These are phyloP conservation scores for Brachycybe producta DNA, from an alignment of 2,888 invertebrate species.

Conservation along the genomic window DNA sequence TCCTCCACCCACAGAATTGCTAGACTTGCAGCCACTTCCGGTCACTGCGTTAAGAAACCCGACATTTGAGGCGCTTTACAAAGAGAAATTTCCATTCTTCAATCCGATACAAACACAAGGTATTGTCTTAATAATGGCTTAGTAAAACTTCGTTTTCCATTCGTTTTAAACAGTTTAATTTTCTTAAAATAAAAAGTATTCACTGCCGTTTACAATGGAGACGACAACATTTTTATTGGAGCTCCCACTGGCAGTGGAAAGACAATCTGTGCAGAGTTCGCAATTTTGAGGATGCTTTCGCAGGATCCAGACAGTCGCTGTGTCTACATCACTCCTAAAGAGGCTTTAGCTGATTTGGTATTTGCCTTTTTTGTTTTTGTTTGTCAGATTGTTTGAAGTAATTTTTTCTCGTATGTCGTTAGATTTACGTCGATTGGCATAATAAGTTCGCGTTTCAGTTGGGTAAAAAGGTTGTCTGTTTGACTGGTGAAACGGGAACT, in stretches of 20 bases:
- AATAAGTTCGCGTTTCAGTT: constrained; percentile 57
- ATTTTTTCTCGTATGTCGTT: constrained; percentile 32
- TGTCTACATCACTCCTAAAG: constrained; percentile 87
- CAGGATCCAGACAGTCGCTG: constrained; percentile 56
- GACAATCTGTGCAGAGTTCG: constrained; percentile 91
- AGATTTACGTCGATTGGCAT: constrained; percentile 78
- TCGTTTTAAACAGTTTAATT: neutral
- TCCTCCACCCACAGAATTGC: constrained; percentile 88
- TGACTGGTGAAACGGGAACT: constrained; percentile 95
- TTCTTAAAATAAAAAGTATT: constrained; percentile 51
- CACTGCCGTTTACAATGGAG: constrained; percentile 94
- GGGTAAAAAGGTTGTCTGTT: constrained; percentile 62
- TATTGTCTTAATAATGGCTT: constrained; percentile 21
- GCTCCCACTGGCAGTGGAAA: constrained; percentile 80
- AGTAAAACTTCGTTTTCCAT: neutral
- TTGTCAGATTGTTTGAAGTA: constrained; percentile 26
- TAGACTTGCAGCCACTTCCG: constrained; percentile 93
- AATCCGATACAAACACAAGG: constrained; percentile 96
- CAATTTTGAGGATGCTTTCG: constrained; percentile 72
- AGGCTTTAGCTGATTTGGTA: constrained; percentile 52
- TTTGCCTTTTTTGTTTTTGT: neutral
- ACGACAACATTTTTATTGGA: constrained; percentile 94
- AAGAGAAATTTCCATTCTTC: constrained; percentile 77
- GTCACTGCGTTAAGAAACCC: constrained; percentile 75
- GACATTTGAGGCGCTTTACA: constrained; percentile 72